phyloP scores from a whole-genome alignment of 2,888 invertebrate genomes.

The Colostygia pectinataria region DNA sequence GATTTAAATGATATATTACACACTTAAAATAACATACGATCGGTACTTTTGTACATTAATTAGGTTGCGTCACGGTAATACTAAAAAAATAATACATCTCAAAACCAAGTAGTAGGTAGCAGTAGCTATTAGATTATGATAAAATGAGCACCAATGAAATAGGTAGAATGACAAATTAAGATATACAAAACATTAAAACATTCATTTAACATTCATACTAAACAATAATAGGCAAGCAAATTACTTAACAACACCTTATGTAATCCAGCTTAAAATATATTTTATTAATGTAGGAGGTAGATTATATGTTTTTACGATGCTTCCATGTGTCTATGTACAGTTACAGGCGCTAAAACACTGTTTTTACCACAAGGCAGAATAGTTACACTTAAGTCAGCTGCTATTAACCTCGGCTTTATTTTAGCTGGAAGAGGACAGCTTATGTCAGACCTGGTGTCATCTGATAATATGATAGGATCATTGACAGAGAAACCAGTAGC shows the following conservation, averaged over 20 bases:
- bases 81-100: too few species aligned
- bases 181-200: too few species aligned
- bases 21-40: too few species aligned
- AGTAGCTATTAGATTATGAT: too few species aligned
- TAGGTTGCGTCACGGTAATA: too few species aligned
- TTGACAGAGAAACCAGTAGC: slow-evolving; percentile 89
- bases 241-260: too few species aligned
- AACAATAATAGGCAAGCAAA: too few species aligned
- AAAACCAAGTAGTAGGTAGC: too few species aligned
- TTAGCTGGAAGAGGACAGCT: slow-evolving; percentile 83
- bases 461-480: slow-evolving; percentile 83
- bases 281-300: slow-evolving; percentile 58
- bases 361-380: slow-evolving; percentile 80
- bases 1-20: too few species aligned
- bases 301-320: slow-evolving; percentile 80
- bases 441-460: slow-evolving; percentile 80
- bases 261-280: slow-evolving; percentile 15
- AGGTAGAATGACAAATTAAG: slow-evolving; percentile 1
- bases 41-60: too few species aligned
- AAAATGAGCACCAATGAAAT: slow-evolving; percentile 26
- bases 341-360: slow-evolving; percentile 92
- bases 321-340: slow-evolving; percentile 94
- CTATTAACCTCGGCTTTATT: slow-evolving; percentile 67
- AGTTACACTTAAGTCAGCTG: slow-evolving; percentile 71
- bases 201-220: too few species aligned